Evolutionary conservation across 2,888 invertebrate genomes (phyloP), one percentile per base, ranked within the genome.

Genomic region (Aphidoletes aphidimyza): DNA sequence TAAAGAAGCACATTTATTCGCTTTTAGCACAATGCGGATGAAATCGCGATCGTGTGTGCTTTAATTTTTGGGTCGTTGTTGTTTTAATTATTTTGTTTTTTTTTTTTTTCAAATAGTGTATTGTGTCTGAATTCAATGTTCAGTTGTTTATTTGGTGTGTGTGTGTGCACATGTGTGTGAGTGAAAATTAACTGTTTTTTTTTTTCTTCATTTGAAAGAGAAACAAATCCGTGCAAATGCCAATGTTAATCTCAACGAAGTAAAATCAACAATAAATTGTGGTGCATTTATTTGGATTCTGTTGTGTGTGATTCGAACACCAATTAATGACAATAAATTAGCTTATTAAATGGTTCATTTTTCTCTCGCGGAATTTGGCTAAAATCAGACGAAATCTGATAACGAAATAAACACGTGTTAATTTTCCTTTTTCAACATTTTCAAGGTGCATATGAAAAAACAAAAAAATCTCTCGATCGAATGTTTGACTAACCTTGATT

Each of bases 1-100:
- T 69, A 30, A 69, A 69, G n/a, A 17, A 69, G 69, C 69, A 69
- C 30, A 69, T 69, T 69, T 69, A 30, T 69, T 69, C 69, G 34
- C 30, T 69, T 30, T 69, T 30, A 30, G 34, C 34, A 69, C 30
- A 69, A 69, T 69, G 69, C 69, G 34, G 69, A 69, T 69, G 30
- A 69, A 14, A 69, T 69, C 34, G 26, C 14, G 30, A 69, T 69
- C 69, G 30, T 30, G 69, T 34, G 30, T 69, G 17, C 14, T 69
- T 69, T 69, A 34, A 69, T 11, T 30, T 69, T n/a, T n/a, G n/a
- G n/a, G n/a, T n/a, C n/a, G n/a, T 30, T 14, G 30, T 26, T 69
- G 2, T 11, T 5, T 54, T 22, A 8, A 8, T 30, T 30, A 5
- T 69, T 26, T 11, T 30, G 14, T 14, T 2, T 3, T 14, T 30